These are phyloP conservation scores for Sinentomon sp. DNA, from an alignment of 2,888 invertebrate species.

Conservation along the genomic window DNA sequence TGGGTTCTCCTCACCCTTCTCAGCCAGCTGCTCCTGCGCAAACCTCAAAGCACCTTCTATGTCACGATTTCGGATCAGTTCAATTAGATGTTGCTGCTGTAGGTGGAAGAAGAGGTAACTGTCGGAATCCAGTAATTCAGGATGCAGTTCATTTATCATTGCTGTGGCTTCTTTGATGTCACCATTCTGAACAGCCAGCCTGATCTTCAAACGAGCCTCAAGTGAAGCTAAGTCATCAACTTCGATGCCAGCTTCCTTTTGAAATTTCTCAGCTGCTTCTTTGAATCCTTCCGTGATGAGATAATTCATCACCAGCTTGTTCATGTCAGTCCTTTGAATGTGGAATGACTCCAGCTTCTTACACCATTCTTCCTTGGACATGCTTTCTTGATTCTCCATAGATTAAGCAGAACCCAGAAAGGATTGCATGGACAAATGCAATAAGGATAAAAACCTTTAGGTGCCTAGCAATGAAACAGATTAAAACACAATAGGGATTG, in stretches of 20 bases:
- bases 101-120: constrained; percentile 84
- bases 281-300: constrained; percentile 87
- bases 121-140: constrained; percentile 80
- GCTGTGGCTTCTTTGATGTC: constrained; percentile 75
- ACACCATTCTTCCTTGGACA: constrained; percentile 44
- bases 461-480: too few relatives aligned
- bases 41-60: constrained; percentile 69
- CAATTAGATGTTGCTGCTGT: constrained; percentile 71
- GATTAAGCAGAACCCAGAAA: too few relatives aligned
- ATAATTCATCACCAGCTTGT: constrained; percentile 94
- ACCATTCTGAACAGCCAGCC: constrained; percentile 78
- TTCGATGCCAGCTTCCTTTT: constrained; percentile 66
- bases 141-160: constrained; percentile 76
- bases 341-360: constrained; percentile 40
- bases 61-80: constrained; percentile 52
- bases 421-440: too few relatives aligned
- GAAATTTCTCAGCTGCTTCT: constrained; percentile 89
- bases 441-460: too few relatives aligned
- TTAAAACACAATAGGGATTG: too few relatives aligned
- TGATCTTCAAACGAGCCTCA: constrained; percentile 70
- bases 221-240: constrained; percentile 53
- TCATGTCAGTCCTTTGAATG: constrained; percentile 74
- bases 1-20: constrained; percentile 58
- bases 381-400: too few relatives aligned
- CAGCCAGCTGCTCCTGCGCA: constrained; percentile 66